Evolutionary conservation across 2,797 vertebrate genomes (phyloP), one percentile per base, ranked within the genome.

Genomic region (Knipowitschia caucasica): DNA sequence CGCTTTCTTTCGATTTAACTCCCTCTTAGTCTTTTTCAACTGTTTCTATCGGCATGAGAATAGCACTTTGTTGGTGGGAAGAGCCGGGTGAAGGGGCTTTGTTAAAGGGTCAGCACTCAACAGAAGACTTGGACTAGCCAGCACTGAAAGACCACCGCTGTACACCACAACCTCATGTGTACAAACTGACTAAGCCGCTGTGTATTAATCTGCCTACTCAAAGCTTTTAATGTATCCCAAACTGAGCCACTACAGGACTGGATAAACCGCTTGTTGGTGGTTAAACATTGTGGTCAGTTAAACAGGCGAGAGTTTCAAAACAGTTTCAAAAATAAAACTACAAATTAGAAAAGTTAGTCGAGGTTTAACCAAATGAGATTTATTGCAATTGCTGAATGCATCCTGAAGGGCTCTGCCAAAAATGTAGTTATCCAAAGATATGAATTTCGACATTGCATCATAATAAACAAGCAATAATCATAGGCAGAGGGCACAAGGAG

Each of bases 1-100:
- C 51, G 38, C 76, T 71, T 69, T 72, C 63, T 78, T 62, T 72
- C 71, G 78, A 73, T 79, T 76, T 72, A 73, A 80, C 77, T 84
- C 83, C 71, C 63, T 79, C 69, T 0, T 50, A 59, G 56, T 64
- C 69, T 75, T 75, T 84, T 73, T 82, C 65, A 60, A 75, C 73
- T 68, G 65, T 73, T 80, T 83, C 77, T 71, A 60, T 74, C 64
- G 26, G 67, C 34, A 18, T 60, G 70, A 74, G 73, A 81, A 63
- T 59, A 67, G 66, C 73, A 78, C 77, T 78, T 75, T 84, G 74
- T 80, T 68, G 70, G 71, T 68, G 67, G 63, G 67, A 71, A 68
- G 66, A 76, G 66, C 55, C 8, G 61, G 54, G 64, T 57, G 69
- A 69, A 59, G 75, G 35, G 49, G 53, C 64, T 78, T 84, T 83